phyloP scores from a whole-genome alignment of 1,140 invertebrate species.

The Heliothis subflexa region DNA sequence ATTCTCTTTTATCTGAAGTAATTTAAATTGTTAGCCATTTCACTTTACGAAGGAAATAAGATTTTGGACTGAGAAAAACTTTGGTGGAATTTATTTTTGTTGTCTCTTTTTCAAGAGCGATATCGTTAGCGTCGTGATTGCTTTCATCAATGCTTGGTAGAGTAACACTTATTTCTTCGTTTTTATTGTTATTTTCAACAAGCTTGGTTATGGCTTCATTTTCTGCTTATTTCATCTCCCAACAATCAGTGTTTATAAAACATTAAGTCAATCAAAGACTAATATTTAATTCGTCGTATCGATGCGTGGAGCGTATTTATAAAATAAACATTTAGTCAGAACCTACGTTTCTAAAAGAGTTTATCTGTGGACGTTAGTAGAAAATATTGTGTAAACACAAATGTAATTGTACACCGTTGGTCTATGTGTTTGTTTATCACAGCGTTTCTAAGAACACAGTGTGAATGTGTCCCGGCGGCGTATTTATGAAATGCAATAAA shows the following conservation, averaged over 20 bases:
- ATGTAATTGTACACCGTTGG: constrained; percentile 46
- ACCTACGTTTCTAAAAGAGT: constrained; percentile 41
- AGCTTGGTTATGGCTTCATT: constrained; percentile 11
- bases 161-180: constrained; percentile 10
- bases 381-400: constrained; percentile 48
- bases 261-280: constrained; percentile 15
- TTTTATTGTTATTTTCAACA: constrained; percentile 15
- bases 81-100: constrained; percentile 23
- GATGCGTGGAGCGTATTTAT: constrained; percentile 13
- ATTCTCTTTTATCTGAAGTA: constrained; percentile 35
- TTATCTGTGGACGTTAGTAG: constrained; percentile 45
- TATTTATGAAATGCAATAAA: constrained; percentile 50
- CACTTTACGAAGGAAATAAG: constrained; percentile 34
- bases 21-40: constrained; percentile 36
- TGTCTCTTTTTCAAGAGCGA: constrained; percentile 7
- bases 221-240: constrained; percentile 31
- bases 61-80: constrained; percentile 39
- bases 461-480: constrained; percentile 34
- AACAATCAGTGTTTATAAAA: constrained; percentile 12
- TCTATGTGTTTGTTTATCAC: constrained; percentile 46
- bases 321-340: constrained; percentile 32
- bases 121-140: constrained; percentile 28
- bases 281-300: constrained; percentile 26
- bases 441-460: constrained; percentile 47
- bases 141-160: constrained; percentile 24